Percentiles rank a stretch among this genome's conserved stretches.
Conservation (phyloP, 2,888 invertebrate species). For the Empis stercorea region DNA sequence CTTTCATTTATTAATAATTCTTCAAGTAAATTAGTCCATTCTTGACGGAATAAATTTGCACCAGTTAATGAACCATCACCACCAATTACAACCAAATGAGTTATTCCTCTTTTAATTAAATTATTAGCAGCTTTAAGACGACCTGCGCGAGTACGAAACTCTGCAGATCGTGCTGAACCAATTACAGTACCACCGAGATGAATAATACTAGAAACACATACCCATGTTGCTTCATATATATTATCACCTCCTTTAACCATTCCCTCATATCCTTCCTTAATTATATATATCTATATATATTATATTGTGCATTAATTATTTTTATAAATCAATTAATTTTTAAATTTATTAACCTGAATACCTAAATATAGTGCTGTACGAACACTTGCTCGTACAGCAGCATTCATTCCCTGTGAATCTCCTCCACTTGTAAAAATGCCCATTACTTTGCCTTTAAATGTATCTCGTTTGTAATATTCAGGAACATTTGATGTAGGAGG, state of each 20-base stretch:
- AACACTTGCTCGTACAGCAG: slow-evolving; percentile 87
- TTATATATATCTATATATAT: slow-evolving; percentile 38
- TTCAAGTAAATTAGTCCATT: slow-evolving; percentile 72
- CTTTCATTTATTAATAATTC: slow-evolving; percentile 56
- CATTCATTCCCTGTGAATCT: slow-evolving; percentile 98
- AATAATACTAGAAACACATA: slow-evolving; percentile 88
- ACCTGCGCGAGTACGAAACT: slow-evolving; percentile 70
- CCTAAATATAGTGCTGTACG: slow-evolving; percentile 93
- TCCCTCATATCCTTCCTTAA: slow-evolving; percentile 73
- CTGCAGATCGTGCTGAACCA: slow-evolving; percentile 86
- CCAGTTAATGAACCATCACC: slow-evolving; percentile 95
- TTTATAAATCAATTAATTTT: background rate
- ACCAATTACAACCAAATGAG: slow-evolving; percentile 84
- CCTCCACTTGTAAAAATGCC: slow-evolving; percentile 92
- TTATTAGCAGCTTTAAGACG: slow-evolving; percentile 84
- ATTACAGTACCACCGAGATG: slow-evolving; percentile 94
- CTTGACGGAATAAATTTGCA: slow-evolving; percentile 79
- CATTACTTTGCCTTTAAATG: slow-evolving; percentile 55
- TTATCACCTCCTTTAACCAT: slow-evolving; percentile 91
- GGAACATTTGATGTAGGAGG: too few relatives aligned
- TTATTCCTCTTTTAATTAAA: slow-evolving; percentile 68
- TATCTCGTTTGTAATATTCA: too few relatives aligned
- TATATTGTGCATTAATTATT: background rate
- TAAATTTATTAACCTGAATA: slow-evolving; percentile 58
- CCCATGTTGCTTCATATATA: slow-evolving; percentile 88